These are phyloP conservation scores for Therioaphis trifolii DNA, from an alignment of 2,888 invertebrate genomes.

Conservation along the genomic window DNA sequence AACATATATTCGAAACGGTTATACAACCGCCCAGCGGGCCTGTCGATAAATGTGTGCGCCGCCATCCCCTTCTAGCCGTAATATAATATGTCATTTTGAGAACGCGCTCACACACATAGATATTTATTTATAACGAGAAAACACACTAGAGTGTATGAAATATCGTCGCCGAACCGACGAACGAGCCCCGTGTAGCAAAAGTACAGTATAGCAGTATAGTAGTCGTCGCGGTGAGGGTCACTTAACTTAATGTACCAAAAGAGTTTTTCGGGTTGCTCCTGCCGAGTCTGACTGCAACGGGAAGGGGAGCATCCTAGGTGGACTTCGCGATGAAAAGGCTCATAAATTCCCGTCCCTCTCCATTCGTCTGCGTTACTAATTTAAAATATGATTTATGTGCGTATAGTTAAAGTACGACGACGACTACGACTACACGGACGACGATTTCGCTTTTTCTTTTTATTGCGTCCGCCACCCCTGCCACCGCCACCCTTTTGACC, in stretches of 20 bases:
- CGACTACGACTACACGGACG: constrained; percentile 27
- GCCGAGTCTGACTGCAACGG: neutral
- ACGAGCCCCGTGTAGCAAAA: neutral
- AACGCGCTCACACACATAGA: neutral
- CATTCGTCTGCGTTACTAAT: constrained; percentile 61
- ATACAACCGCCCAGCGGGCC: neutral
- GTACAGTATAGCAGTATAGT: neutral
- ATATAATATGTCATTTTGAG: constrained; percentile 33
- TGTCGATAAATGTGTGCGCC: constrained; percentile 18
- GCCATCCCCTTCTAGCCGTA: neutral
- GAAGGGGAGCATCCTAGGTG: constrained; percentile 28
- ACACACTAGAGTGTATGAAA: constrained; percentile 51
- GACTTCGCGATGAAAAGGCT: constrained; percentile 57
- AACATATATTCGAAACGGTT: neutral
- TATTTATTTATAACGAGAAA: constrained; percentile 17
- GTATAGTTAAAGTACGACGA: constrained; percentile 43
- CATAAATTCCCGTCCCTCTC: constrained; percentile 59
- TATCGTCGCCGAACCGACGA: constrained; percentile 57
- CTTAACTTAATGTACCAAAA: constrained; percentile 63
- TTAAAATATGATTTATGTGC: constrained; percentile 61
- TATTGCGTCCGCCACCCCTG: constrained; percentile 43
- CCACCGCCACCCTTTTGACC: constrained; percentile 12
- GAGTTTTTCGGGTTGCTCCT: constrained; percentile 55
- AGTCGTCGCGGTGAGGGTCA: constrained; percentile 60
- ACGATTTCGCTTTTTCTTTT: constrained; percentile 62